These are phyloP conservation scores for Heliconius cydno DNA, from an alignment of 2,888 invertebrate genomes.

Conservation along the genomic window DNA sequence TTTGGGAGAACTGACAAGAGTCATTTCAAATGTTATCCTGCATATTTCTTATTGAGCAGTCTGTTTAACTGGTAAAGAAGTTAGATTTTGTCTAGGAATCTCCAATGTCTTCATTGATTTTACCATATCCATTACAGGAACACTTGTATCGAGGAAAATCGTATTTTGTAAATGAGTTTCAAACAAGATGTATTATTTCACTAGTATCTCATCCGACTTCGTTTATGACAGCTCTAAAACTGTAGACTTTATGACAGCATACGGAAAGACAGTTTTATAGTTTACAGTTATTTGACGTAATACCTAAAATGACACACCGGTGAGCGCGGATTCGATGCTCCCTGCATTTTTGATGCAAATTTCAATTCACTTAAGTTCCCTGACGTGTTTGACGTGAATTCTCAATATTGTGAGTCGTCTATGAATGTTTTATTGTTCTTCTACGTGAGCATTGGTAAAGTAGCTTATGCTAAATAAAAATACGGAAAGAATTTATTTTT, in stretches of 20 bases:
- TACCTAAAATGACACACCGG: background rate
- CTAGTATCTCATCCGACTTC: constrained; percentile 15
- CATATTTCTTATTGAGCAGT: too few relatives aligned
- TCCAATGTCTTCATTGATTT: background rate
- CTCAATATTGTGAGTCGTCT: constrained; percentile 4
- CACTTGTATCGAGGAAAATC: background rate
- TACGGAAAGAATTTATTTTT: background rate
- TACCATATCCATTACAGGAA: background rate
- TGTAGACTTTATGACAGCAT: constrained; percentile 23
- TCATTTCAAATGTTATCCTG: too few relatives aligned
- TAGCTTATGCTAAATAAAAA: background rate
- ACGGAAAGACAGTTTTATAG: constrained; percentile 31
- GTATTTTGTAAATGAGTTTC: constrained; percentile 1
- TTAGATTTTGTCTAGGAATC: too few relatives aligned
- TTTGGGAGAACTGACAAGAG: too few relatives aligned
- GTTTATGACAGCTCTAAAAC: constrained; percentile 25
- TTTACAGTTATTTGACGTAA: constrained; percentile 14
- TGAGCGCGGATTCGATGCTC: constrained; percentile 7
- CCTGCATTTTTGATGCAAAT: constrained; percentile 22
- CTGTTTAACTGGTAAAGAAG: too few relatives aligned
- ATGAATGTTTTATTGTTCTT: constrained; percentile 13
- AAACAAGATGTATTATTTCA: constrained; percentile 28
- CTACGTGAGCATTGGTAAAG: constrained; percentile 10
- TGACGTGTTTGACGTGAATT: background rate
- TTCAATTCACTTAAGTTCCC: constrained; percentile 11